Evolutionary conservation across 2,888 invertebrate genomes (phyloP), one percentile per base, ranked within the genome.

Genomic region (Macrophya alboannulata): DNA sequence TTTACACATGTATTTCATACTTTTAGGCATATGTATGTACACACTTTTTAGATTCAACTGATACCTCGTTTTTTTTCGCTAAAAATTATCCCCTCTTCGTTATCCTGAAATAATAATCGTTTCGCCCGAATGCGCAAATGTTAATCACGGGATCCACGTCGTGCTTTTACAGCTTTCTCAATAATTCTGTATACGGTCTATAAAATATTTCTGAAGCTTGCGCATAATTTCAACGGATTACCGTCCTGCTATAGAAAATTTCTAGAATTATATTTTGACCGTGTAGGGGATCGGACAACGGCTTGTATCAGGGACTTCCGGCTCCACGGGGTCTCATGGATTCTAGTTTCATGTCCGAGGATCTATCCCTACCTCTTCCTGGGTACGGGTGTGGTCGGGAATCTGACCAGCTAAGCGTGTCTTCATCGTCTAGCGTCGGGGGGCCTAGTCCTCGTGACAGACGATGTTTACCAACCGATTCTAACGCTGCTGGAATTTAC

Each of bases 391-490:
- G 90, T 86, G 90, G 93, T 86, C 93, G 95, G 86, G 96, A 96
- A 89, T 94, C 94, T 51, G 96, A 96, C 90, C 95, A 95, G 92
- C 94, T 96, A 90, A 95, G 95, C 91, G 93, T 96, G 86, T 95
- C 95, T 65, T 95, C 95, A 4, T 95, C 95, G 25, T 95, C 95
- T 84, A 95, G 95, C 91, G 94, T 95, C 86, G 95, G 95, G 71
- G 95, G 95, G 84, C 95, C 95, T 68, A 93, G 94, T 88, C 93
- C 94, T 81, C 92, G 94, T 88, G 94, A 94, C 86, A 92, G 94
- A 79, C 93, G 93, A 87, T 94, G 94, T 90, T 91, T 95, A 87
- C 94, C 94, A 88, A 94, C 94, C 89, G 94, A 94, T 89, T 92
- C 93, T 86, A 91, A 88, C 84, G 88, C 92, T 88, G 89, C 92